Evolutionary conservation across 2,797 vertebrate species (phyloP).

Genomic region (Peromyscus attwateri): DNA sequence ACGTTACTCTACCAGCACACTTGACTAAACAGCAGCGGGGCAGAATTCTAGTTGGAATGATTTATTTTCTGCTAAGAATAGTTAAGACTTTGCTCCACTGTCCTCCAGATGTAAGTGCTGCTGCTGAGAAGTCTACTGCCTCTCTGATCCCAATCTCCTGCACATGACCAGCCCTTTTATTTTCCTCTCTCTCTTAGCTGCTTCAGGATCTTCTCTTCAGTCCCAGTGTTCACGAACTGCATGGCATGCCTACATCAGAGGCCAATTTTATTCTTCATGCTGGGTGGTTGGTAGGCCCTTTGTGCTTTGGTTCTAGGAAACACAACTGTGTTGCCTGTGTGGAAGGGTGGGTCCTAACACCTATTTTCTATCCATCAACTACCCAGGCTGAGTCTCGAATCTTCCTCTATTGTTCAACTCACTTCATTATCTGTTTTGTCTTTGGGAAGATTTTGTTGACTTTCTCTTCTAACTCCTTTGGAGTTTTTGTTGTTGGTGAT

Average conservation of each 20-base stretch:
- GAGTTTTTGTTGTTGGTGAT: background rate
- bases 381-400: slow-evolving; percentile 39
- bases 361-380: slow-evolving; percentile 20
- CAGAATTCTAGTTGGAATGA: slow-evolving; percentile 32
- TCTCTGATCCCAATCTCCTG: background rate
- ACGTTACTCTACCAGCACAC: background rate
- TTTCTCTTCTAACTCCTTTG: slow-evolving; percentile 45
- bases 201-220: slow-evolving; percentile 38
- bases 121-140: background rate
- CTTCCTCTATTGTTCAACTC: background rate
- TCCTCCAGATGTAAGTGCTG: background rate
- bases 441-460: slow-evolving; percentile 37
- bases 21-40: background rate
- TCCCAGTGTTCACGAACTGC: background rate
- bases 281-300: background rate
- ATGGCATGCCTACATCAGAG: background rate
- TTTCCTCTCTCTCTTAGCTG: background rate
- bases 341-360: background rate
- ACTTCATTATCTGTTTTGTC: background rate
- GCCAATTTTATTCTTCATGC: slow-evolving; percentile 32
- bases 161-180: background rate
- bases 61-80: background rate
- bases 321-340: background rate
- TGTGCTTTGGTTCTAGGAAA: slow-evolving; percentile 49
- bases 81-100: background rate